These are phyloP conservation scores for Galendromus occidentalis DNA, from an alignment of 1,140 invertebrate species.

Conservation along the genomic window DNA sequence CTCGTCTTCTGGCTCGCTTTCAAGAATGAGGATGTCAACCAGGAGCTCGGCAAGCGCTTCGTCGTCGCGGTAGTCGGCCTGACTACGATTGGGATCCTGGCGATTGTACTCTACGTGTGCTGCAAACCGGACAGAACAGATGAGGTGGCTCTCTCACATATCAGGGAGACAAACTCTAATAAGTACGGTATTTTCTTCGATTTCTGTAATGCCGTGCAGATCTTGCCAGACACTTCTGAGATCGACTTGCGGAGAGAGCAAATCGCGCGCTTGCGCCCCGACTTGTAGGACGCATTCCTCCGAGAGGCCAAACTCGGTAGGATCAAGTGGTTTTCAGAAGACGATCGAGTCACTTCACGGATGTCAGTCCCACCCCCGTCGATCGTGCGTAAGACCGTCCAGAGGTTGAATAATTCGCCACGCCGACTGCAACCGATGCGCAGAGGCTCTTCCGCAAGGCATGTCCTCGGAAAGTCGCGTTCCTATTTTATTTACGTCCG, in stretches of 20 bases:
- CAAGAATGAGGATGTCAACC: not conserved
- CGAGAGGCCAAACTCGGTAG: too few relatives aligned
- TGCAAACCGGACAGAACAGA: constrained; percentile 23
- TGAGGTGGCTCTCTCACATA: constrained; percentile 20
- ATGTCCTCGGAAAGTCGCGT: too few relatives aligned
- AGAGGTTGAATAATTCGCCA: too few relatives aligned
- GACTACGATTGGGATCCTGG: constrained; percentile 16
- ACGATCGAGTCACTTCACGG: too few relatives aligned
- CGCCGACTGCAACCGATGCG: too few relatives aligned
- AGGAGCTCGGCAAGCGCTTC: not conserved
- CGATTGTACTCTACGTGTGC: constrained; percentile 19
- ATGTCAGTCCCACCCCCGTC: too few relatives aligned
- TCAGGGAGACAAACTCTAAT: constrained; percentile 18
- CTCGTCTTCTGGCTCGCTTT: constrained; percentile 16
- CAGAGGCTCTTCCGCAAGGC: too few relatives aligned
- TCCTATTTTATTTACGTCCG: too few relatives aligned
- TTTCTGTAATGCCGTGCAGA: constrained; percentile 22
- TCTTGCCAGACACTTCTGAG: constrained; percentile 17
- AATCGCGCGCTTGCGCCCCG: not conserved
- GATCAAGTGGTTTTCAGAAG: too few relatives aligned
- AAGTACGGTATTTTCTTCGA: constrained; percentile 23
- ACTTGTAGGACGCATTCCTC: not conserved
- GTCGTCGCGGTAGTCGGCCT: constrained; percentile 6
- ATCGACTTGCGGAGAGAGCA: not conserved
- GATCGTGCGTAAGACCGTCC: too few relatives aligned